Evolutionary conservation across 2,888 invertebrate species (phyloP), one percentile per base, ranked within the genome.

Genomic region (Phrixothrix hirtus): DNA sequence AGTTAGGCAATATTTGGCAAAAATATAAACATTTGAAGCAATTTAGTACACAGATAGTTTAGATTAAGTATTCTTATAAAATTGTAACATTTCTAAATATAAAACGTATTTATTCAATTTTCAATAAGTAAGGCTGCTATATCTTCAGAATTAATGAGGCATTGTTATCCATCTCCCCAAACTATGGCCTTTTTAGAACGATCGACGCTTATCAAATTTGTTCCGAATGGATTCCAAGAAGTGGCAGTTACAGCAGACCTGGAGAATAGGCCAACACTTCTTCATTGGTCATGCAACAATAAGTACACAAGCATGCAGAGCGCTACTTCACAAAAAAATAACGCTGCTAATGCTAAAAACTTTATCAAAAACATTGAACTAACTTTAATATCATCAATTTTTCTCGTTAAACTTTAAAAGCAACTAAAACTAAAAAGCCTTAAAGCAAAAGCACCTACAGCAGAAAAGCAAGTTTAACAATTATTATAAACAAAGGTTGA

Each of bases 201-300:
- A 75, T 94, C 94, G 61, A 92, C 92, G 30, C 90, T 89, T 41
- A 90, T 88, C 45, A 95, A 77, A 51, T 85, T 83, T 35, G 85
- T 85, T 31, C 88, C 89, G 71, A 87, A 89, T 3, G 92, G 90
- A 74, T 91, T 89, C 93, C 94, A 95, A 32, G 89, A 84, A 29
- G 93, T 92, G 29, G 93, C 92, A 53, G 89, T 89, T 52, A 94
- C 91, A 30, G 91, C 86, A 45, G 86, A 82, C 77, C 92, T 92
- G 83, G 66, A 77, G 75, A 80, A 74, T 61, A 74, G 62, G 65
- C 70, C 70, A 72, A 68, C 64, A 67, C 66, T 65, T 61, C 71
- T 71, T 67, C 65, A 68, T 56, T 62, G 60, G 48, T 50, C 69
- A 69, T 69, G 68, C 64, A 70, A 74, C 67, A 75, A 75, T 65